Conservation (phyloP, 2,888 invertebrate genomes). For the Eucera pruinosa region DNA sequence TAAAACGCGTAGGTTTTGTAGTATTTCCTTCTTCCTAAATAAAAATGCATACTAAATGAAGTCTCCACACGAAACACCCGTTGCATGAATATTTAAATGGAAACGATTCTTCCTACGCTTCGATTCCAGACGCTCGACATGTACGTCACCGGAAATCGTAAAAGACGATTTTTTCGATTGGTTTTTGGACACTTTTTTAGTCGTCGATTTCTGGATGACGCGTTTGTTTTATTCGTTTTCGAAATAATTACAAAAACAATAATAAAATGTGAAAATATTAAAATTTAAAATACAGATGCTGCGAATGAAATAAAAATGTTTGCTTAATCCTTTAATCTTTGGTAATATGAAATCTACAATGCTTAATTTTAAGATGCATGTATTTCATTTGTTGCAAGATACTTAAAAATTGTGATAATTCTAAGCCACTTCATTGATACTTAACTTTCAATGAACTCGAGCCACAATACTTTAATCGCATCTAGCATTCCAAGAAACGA, state of each 20-base stretch:
- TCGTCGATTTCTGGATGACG: not conserved
- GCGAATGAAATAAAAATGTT: too few relatives aligned
- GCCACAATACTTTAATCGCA: too few relatives aligned
- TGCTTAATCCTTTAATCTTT: too few relatives aligned
- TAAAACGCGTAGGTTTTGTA: conserved; percentile 41
- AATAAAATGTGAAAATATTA: too few relatives aligned
- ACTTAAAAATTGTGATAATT: too few relatives aligned
- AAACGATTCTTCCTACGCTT: conserved; percentile 17
- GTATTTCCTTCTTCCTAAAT: conserved; percentile 59
- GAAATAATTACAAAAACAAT: too few relatives aligned
- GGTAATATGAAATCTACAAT: too few relatives aligned
- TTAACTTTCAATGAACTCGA: too few relatives aligned
- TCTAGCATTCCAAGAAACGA: not conserved
- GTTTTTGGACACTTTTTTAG: not conserved
- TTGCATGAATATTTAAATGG: conserved; percentile 25
- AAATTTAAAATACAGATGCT: too few relatives aligned
- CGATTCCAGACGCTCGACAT: not conserved
- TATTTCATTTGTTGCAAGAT: too few relatives aligned
- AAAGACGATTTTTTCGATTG: not conserved
- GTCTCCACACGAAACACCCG: conserved; percentile 19
- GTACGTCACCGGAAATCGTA: not conserved
- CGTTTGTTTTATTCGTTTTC: too few relatives aligned
- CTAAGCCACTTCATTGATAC: not conserved
- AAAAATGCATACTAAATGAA: conserved; percentile 48
- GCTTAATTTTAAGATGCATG: too few relatives aligned